Evolutionary conservation across 1,140 invertebrate species (phyloP).

Genomic region (Halyomorpha halys): DNA sequence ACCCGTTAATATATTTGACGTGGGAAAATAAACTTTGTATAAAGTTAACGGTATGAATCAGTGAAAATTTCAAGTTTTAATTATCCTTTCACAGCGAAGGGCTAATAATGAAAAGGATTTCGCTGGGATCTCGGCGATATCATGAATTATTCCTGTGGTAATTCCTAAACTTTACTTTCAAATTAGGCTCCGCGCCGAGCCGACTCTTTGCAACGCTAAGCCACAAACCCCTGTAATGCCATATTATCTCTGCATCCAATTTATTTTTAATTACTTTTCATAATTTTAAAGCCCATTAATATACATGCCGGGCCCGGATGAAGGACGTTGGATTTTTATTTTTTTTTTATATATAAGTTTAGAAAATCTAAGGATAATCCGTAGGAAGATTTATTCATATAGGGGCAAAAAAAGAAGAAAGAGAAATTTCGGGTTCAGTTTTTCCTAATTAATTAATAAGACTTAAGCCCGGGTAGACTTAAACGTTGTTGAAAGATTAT

Average conservation of each 20-base stretch:
- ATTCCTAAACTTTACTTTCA: constrained; percentile 17
- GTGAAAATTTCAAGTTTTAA: constrained; percentile 18
- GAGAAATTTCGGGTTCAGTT: no score
- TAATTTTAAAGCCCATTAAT: constrained; percentile 19
- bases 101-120: constrained; percentile 18
- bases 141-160: constrained; percentile 13
- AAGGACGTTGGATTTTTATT: not conserved
- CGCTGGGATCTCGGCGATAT: constrained; percentile 8
- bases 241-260: constrained; percentile 17
- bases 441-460: no score
- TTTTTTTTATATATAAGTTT: no score
- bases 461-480: no score
- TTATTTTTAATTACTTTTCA: constrained; percentile 19
- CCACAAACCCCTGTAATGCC: constrained; percentile 16
- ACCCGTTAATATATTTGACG: no score
- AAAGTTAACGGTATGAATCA: constrained; percentile 12
- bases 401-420: no score
- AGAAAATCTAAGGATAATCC: no score
- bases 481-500: no score
- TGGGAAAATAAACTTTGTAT: constrained; percentile 1
- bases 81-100: constrained; percentile 5
- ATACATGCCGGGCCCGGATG: not conserved
- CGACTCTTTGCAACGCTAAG: constrained; percentile 11
- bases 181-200: not conserved
- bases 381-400: no score